Evolutionary conservation across 2,797 vertebrate genomes (phyloP), one percentile per base, ranked within the genome.

Genomic region (Myotis vivesi): DNA sequence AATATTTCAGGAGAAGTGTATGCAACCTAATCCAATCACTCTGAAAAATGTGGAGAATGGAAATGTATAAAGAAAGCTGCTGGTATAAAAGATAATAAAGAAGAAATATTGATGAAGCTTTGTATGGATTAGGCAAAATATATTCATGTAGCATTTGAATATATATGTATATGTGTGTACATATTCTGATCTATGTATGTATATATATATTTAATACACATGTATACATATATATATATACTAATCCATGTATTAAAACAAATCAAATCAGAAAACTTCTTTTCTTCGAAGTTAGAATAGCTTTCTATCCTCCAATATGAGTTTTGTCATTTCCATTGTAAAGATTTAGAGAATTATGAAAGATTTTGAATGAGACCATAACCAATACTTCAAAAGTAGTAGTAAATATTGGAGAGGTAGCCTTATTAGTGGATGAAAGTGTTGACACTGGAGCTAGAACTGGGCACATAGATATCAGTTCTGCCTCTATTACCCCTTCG

Each of bases 11-110:
- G 91, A 97, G 97, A 98, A 98, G 91, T 98, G 95, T 97, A 95
- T 97, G 97, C 97, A 97, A 97, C 97, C 97, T 97, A 98, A 98
- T 98, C 96, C 98, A 98, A 98, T 98, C 98, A 98, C 96, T 98
- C 98, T 98, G 98, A 98, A 98, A 98, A 98, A 98, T 98, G 97
- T 97, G 97, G 96, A 98, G 98, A 98, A 97, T 97, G 96, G 97
- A 98, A 98, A 98, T 97, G 97, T 97, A 98, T 97, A 97, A 98
- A 98, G 96, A 98, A 98, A 97, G 97, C 97, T 98, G 97, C 97
- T 98, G 96, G 97, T 97, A 98, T 96, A 93, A 96, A 97, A 95
- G 95, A 97, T 96, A 98, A 98, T 98, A 98, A 98, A 98, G 97
- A 98, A 98, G 98, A 98, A 98, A 98, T 98, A 98, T 96, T 98